Conservation (phyloP, 1,140 invertebrate genomes). For the Cryptotermes secundus region DNA sequence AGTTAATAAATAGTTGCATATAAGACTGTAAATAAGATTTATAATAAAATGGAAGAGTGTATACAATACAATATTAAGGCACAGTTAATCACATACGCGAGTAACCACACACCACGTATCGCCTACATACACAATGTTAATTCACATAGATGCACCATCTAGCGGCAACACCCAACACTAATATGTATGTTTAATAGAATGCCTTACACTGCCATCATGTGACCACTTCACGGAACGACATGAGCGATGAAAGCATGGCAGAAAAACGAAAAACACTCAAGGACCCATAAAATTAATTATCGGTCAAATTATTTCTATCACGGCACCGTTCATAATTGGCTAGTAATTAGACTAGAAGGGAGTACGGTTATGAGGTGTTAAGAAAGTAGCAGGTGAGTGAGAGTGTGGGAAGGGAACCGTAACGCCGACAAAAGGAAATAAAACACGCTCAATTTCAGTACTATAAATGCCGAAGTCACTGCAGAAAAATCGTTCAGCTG, state of each 20-base stretch:
- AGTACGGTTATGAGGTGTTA: not conserved
- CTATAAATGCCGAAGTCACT: not conserved
- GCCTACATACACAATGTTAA: not conserved
- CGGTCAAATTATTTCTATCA: not conserved
- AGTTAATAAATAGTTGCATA: too few species aligned
- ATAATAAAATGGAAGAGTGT: too few species aligned
- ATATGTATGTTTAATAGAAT: not conserved
- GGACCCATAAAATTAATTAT: not conserved
- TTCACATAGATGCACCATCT: not conserved
- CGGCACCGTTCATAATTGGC: not conserved
- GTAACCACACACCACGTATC: too few species aligned
- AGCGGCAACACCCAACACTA: not conserved
- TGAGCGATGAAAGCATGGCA: not conserved
- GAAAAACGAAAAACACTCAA: not conserved
- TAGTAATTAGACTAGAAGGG: not conserved
- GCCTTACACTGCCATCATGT: constrained; percentile 8
- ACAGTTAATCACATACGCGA: too few species aligned
- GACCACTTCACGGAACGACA: not conserved
- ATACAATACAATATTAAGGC: too few species aligned
- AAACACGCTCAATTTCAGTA: not conserved
- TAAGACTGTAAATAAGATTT: too few species aligned
- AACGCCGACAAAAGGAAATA: not conserved
- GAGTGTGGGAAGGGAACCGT: not conserved
- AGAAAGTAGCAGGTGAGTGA: not conserved
- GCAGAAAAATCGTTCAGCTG: not conserved